phyloP scores from a whole-genome alignment of 2,888 invertebrate species.

The Anoplius nigerrimus region DNA sequence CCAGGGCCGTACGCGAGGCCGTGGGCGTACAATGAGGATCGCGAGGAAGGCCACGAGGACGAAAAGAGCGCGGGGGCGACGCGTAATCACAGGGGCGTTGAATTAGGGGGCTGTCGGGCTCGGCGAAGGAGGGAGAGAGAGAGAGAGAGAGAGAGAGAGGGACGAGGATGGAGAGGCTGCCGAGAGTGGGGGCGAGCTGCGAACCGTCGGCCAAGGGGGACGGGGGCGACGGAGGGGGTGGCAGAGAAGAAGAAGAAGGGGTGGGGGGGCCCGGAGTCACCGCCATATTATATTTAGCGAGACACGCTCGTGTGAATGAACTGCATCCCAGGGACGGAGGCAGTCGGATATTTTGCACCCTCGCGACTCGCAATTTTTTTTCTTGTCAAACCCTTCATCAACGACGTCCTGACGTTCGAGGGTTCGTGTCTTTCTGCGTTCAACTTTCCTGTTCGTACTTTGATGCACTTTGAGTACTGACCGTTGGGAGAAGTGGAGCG shows the following conservation, averaged over 20 bases:
- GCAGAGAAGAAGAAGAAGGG: constrained; percentile 22
- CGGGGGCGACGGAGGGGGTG: constrained; percentile 22
- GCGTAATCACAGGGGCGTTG: constrained; percentile 70
- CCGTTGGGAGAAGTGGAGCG: too few species aligned
- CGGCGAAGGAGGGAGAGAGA: constrained; percentile 9
- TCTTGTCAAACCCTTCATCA: too few species aligned
- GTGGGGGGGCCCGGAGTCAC: constrained; percentile 55
- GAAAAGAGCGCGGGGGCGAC: constrained; percentile 47
- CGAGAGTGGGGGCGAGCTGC: constrained; percentile 33
- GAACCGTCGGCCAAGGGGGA: constrained; percentile 8
- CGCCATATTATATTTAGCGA: constrained; percentile 72
- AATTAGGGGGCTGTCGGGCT: constrained; percentile 60
- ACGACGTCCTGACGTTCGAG: too few species aligned
- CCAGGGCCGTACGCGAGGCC: constrained; percentile 17
- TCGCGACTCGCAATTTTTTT: too few species aligned
- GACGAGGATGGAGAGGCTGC: constrained; percentile 14
- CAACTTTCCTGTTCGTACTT: too few species aligned
- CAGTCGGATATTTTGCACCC: not conserved
- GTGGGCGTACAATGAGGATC: constrained; percentile 30
- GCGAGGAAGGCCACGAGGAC: constrained; percentile 16
- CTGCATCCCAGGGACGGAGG: constrained; percentile 64
- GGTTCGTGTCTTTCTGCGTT: too few species aligned
- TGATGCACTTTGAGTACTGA: too few species aligned
- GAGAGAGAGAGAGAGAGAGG: constrained; percentile 29
- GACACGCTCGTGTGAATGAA: constrained; percentile 71